These are phyloP conservation scores for Hucho hucho DNA, from an alignment of 2,113 vertebrate genomes.

Conservation along the genomic window DNA sequence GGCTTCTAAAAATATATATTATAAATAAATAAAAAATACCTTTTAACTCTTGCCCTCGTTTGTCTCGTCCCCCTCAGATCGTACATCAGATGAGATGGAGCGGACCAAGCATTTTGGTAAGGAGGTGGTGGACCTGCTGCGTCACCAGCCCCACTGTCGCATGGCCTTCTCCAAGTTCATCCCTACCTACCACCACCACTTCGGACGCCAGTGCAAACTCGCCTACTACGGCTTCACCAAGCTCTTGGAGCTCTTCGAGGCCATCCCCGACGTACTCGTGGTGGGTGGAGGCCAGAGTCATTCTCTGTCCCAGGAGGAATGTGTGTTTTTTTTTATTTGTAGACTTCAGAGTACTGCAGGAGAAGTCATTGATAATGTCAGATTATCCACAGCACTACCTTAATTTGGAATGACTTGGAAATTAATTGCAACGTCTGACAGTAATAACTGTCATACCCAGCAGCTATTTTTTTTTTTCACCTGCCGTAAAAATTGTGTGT, in stretches of 20 bases:
- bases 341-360: background rate
- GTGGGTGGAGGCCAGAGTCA: conserved; percentile 67
- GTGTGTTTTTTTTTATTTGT: background rate
- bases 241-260: conserved; percentile 95
- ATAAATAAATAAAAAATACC: no score
- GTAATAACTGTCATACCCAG: no score
- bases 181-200: conserved; percentile 97
- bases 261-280: conserved; percentile 90
- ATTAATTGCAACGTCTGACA: no score
- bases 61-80: conserved; percentile 71
- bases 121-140: conserved; percentile 91
- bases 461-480: no score
- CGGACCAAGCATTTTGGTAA: conserved; percentile 95
- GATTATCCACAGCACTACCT: no score
- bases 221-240: conserved; percentile 97
- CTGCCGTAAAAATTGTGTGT: no score
- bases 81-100: conserved; percentile 90
- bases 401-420: no score
- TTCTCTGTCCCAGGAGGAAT: background rate
- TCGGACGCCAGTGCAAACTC: conserved; percentile 96
- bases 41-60: no score
- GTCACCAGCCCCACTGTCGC: conserved; percentile 92
- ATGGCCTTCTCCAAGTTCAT: conserved; percentile 98
- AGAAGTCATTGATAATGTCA: no score
- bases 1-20: no score